These are phyloP conservation scores for Malurus melanocephalus DNA, from an alignment of 2,113 vertebrate species.

Conservation along the genomic window DNA sequence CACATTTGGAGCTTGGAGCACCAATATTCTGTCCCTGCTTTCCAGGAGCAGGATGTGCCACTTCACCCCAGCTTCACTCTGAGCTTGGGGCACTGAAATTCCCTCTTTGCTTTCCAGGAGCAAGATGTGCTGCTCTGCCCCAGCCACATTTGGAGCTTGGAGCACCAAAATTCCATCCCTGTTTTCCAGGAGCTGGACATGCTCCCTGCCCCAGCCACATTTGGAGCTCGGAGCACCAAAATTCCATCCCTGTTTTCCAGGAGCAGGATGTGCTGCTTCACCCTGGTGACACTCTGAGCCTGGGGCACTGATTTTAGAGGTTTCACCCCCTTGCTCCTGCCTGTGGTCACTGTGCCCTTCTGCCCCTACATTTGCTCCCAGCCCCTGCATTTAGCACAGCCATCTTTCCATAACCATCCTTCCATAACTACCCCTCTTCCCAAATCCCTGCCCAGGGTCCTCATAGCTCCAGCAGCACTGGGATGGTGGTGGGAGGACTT, in stretches of 20 bases:
- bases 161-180: accelerated
- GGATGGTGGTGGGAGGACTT: neutral
- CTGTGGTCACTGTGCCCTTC: neutral
- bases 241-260: neutral
- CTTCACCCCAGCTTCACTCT: too few species aligned
- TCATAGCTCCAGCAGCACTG: neutral
- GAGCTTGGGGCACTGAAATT: too few species aligned
- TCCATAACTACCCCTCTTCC: neutral
- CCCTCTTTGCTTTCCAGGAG: too few species aligned
- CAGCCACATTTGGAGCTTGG: neutral
- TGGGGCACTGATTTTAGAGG: neutral
- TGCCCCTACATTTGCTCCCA: neutral
- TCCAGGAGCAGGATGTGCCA: too few species aligned
- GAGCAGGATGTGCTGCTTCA: neutral
- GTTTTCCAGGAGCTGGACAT: neutral
- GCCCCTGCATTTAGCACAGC: neutral
- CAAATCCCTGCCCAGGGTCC: neutral
- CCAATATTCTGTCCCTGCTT: too few species aligned
- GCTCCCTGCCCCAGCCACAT: neutral
- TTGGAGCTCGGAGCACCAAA: accelerated
- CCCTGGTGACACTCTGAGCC: neutral
- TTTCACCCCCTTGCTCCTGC: neutral
- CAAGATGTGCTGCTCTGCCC: too few species aligned
- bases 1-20: too few species aligned
- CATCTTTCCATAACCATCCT: neutral